Base-by-base conservation (phyloP, 2,797 vertebrate genomes). In the Melopsittacus undulatus region DNA sequence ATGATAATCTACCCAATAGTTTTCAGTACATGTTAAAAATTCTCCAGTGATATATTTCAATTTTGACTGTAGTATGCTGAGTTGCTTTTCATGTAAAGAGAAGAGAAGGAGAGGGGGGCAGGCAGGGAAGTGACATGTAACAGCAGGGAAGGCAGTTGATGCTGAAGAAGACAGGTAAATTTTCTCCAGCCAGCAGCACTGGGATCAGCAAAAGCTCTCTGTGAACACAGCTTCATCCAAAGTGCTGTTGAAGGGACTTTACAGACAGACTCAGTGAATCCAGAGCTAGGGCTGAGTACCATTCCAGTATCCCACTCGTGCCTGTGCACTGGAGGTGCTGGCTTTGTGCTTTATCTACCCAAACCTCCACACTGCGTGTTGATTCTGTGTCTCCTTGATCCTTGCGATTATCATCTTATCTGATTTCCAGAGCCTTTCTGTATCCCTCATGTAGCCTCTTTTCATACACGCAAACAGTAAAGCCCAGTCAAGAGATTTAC, bases 71-170 rank as follows among this genome's bases (percentile, higher is more conserved):
- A 43, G 12, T 42, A n/a, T n/a, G 26, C 23, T 61, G 38, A 64
- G 18, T 45, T 63, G 24, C 11, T 80, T 8, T 67, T 81, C 7
- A 2, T 21, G 46, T 7, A 80, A 13, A 43, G 3, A 43, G 24
- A 27, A 46, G 19, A 77, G 32, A 9, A 80, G 8, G 2, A 61
- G 36, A 27, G 34, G 5, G 10, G 5, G 3, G 4, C 22, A 70
- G 32, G 40, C 0, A 0, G 18, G 14, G 11, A 87, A 40, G 20
- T 56, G 16, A 63, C n/a, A 23, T 4, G 2, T 42, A 68, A 91
- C 15, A 64, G 4, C 15, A 52, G 10, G 12, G 27, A 72, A 10
- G 11, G 0, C 0, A 4, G 13, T 1, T 26, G 14, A 13, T 22
- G 7, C 1, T 3, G 26, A 54, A 59, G 21, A 75, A 67, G 29